These are phyloP conservation scores for Fragum whitleyi DNA, from an alignment of 2,888 invertebrate species.

Conservation along the genomic window DNA sequence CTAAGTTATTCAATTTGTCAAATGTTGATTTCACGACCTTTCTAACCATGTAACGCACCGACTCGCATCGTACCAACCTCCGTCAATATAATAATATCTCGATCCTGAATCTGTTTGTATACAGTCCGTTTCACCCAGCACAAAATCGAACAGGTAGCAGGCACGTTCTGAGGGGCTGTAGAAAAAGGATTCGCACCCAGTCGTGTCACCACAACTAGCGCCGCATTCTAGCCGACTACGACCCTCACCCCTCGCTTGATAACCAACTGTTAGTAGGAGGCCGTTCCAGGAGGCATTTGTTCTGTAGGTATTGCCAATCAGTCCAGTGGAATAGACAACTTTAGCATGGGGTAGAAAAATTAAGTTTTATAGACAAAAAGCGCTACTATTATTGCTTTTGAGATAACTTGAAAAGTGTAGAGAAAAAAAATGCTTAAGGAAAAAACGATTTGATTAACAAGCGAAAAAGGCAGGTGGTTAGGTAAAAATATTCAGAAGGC, in stretches of 20 bases:
- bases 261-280: background rate
- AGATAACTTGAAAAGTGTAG: too few relatives aligned
- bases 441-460: too few relatives aligned
- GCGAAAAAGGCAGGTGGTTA: too few relatives aligned
- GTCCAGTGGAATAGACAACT: background rate
- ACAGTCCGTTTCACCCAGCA: background rate
- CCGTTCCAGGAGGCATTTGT: background rate
- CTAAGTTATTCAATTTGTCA: too few relatives aligned
- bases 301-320: background rate
- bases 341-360: background rate
- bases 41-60: too few relatives aligned
- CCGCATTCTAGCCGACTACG: slow-evolving; percentile 1
- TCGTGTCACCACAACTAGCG: background rate
- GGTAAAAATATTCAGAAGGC: too few relatives aligned
- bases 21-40: too few relatives aligned
- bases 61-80: too few relatives aligned
- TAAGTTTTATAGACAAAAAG: background rate
- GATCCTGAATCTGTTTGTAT: background rate
- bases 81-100: background rate
- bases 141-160: slow-evolving; percentile 5
- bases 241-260: background rate
- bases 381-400: background rate
- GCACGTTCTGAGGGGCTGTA: background rate
- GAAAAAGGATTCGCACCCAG: slow-evolving; percentile 11
- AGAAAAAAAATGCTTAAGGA: too few relatives aligned